Percentiles rank a stretch among this genome's conserved stretches.
Conservation (phyloP, 2,888 invertebrate species). For the Drosophila diplacantha region DNA sequence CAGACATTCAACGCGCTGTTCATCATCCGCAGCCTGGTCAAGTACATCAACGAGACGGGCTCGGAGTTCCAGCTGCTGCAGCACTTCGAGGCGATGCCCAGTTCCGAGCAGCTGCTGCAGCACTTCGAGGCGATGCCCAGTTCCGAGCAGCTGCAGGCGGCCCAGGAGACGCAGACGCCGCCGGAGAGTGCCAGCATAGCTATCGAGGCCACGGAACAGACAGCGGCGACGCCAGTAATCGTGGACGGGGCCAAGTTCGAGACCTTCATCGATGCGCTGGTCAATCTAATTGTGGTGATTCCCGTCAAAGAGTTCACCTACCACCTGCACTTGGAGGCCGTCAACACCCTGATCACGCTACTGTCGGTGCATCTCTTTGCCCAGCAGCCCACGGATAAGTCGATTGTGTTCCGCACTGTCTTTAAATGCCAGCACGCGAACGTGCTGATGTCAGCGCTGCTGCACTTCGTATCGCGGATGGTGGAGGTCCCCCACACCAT, state of each 20-base stretch:
- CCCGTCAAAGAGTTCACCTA: conserved; percentile 85
- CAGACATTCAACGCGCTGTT: conserved; percentile 96
- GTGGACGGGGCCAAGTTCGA: conserved; percentile 78
- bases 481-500: conserved; percentile 84
- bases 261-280: conserved; percentile 76
- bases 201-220: conserved; percentile 66
- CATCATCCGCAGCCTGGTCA: conserved; percentile 89
- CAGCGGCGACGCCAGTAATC: conserved; percentile 51
- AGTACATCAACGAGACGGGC: conserved; percentile 93
- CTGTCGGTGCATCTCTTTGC: conserved; percentile 92
- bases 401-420: conserved; percentile 80
- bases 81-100: conserved; percentile 84
- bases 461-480: conserved; percentile 85
- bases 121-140: conserved; percentile 84
- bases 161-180: conserved; percentile 48
- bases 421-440: conserved; percentile 77
- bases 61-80: conserved; percentile 92
- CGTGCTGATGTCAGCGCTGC: conserved; percentile 85
- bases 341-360: conserved; percentile 91
- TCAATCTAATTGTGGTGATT: conserved; percentile 77
- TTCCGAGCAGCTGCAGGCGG: conserved; percentile 64
- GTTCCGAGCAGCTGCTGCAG: conserved; percentile 78
- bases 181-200: conserved; percentile 61
- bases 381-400: conserved; percentile 83
- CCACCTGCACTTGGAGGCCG: conserved; percentile 90